These are phyloP conservation scores for Pseudonaja textilis DNA, from an alignment of 2,113 vertebrate genomes.

Conservation along the genomic window DNA sequence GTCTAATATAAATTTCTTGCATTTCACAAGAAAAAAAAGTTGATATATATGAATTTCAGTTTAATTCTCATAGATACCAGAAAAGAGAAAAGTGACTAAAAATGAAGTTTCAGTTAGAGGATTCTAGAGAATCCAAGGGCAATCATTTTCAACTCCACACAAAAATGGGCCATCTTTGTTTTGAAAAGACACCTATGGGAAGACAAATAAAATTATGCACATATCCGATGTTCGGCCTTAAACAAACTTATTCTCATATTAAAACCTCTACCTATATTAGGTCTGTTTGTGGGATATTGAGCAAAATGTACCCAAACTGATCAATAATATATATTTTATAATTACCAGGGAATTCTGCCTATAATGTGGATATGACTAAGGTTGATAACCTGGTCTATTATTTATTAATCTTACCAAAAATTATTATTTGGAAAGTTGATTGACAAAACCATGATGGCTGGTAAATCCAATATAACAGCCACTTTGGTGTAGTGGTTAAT, in stretches of 20 bases:
- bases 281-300: background rate
- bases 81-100: constrained; percentile 29
- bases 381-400: background rate
- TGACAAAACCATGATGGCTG: background rate
- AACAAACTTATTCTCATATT: background rate
- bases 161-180: background rate
- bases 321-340: background rate
- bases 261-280: background rate
- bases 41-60: constrained; percentile 22
- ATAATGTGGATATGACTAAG: background rate
- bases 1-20: background rate
- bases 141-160: constrained; percentile 21
- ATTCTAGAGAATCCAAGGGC: background rate
- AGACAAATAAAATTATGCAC: constrained; percentile 31
- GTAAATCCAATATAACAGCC: background rate
- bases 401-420: background rate
- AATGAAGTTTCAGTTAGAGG: background rate
- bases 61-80: constrained; percentile 17
- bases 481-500: background rate
- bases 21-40: background rate
- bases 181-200: constrained; percentile 3
- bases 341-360: background rate
- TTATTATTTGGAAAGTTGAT: background rate
- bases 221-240: background rate
- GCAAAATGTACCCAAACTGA: background rate